Conservation (phyloP, 2,113 vertebrate species). For the Tenrec ecaudatus region DNA sequence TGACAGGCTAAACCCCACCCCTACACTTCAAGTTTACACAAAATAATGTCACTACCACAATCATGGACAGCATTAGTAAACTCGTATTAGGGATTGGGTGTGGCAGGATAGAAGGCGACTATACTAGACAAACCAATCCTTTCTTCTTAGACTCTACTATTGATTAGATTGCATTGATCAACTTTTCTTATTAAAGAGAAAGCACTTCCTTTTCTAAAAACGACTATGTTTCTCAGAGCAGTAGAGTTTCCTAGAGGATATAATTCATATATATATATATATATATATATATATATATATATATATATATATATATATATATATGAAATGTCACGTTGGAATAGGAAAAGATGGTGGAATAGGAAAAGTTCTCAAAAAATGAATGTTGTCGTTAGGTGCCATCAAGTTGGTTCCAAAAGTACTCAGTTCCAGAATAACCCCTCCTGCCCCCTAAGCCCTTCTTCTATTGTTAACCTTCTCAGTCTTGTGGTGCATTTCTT, state of each 20-base stretch:
- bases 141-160: background rate
- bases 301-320: background rate
- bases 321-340: background rate
- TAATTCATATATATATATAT: slow-evolving; percentile 17
- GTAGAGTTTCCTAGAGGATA: background rate
- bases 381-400: too few relatives aligned
- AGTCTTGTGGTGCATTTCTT: too few relatives aligned
- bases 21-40: too few relatives aligned
- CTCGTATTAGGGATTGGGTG: background rate
- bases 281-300: background rate
- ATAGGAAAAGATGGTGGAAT: background rate
- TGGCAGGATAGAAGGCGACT: background rate
- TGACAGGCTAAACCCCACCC: too few relatives aligned
- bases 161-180: background rate
- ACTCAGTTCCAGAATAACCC: too few relatives aligned
- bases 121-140: background rate
- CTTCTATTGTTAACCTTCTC: too few relatives aligned
- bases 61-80: background rate
- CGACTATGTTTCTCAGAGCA: background rate
- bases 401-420: too few relatives aligned
- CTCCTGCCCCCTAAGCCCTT: too few relatives aligned
- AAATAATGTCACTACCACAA: too few relatives aligned
- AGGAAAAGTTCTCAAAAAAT: background rate
- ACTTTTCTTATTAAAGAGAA: slow-evolving; percentile 3
- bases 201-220: background rate